A percentile compares a stretch with the other conserved stretches of the same genome.
phyloP scores from a whole-genome alignment of 2,888 invertebrate genomes.

The Drosophila bunnanda region DNA sequence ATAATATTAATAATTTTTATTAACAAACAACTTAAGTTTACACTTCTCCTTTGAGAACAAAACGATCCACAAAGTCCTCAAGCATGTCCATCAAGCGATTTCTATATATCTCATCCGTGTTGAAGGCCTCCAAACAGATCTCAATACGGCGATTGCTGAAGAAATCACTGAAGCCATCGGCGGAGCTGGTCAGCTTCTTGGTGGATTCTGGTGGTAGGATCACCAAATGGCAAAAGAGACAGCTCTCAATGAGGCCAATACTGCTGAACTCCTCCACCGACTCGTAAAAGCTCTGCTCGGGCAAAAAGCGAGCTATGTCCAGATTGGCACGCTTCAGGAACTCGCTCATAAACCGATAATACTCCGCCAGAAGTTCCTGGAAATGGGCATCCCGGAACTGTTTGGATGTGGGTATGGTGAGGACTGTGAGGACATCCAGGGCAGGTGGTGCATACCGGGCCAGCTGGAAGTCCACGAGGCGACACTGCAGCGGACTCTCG shows the following conservation, averaged over 20 bases:
- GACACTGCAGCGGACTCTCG: constrained; percentile 86
- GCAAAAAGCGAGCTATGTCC: constrained; percentile 84
- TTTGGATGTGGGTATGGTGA: constrained; percentile 85
- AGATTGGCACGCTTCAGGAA: constrained; percentile 85
- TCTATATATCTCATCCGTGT: constrained; percentile 85
- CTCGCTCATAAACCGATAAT: constrained; percentile 85
- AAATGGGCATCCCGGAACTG: constrained; percentile 85
- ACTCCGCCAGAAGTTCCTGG: constrained; percentile 86
- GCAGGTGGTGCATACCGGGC: constrained; percentile 88
- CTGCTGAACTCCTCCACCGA: constrained; percentile 85
- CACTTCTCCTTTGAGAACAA: constrained; percentile 5
- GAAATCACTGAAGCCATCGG: constrained; percentile 86
- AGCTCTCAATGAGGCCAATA: constrained; percentile 86
- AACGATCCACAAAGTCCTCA: constrained; percentile 85
- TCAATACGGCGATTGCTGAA: constrained; percentile 86
- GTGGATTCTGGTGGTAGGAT: constrained; percentile 86
- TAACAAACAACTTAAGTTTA: not conserved
- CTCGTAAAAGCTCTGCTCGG: constrained; percentile 84
- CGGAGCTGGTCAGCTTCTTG: constrained; percentile 85
- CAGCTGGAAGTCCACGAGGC: constrained; percentile 90
- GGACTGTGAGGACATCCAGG: constrained; percentile 86
- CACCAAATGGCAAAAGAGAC: constrained; percentile 86
- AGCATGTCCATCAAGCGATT: constrained; percentile 86
- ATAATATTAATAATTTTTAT: not conserved
- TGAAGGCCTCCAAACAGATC: constrained; percentile 86